Evolutionary conservation across 2,797 vertebrate genomes (phyloP).

Genomic region (Thripadectes ignobilis): DNA sequence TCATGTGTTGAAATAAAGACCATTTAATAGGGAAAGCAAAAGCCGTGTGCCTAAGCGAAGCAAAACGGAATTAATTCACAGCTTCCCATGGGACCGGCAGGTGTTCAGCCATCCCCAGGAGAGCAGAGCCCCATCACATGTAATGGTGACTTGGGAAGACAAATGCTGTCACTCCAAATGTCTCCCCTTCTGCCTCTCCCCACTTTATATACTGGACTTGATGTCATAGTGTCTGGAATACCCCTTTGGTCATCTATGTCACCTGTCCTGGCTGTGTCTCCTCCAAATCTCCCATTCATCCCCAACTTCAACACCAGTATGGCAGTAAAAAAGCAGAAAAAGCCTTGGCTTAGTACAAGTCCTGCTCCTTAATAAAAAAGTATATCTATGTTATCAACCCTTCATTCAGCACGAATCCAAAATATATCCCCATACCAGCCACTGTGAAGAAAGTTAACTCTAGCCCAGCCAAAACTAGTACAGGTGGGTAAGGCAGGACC

Average conservation of each 20-base stretch:
- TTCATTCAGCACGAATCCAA: background rate
- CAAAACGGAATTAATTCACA: background rate
- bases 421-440: background rate
- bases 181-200: too few species aligned
- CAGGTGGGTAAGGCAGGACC: background rate
- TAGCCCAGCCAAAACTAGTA: background rate
- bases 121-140: background rate
- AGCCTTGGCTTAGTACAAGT: background rate
- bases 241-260: background rate
- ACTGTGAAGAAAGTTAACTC: background rate
- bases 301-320: accelerated
- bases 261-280: background rate
- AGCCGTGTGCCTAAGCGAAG: background rate
- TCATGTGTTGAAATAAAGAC: background rate
- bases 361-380: background rate
- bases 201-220: background rate
- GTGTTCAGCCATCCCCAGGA: background rate
- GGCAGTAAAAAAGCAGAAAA: background rate
- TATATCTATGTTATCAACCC: background rate
- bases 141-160: background rate
- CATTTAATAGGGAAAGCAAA: background rate
- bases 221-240: background rate
- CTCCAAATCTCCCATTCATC: background rate
- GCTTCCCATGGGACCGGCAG: background rate
- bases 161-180: background rate